Percentiles rank a stretch among this genome's conserved stretches.
phyloP scores from a whole-genome alignment of 2,113 vertebrate species.

The Climacteris rufus region DNA sequence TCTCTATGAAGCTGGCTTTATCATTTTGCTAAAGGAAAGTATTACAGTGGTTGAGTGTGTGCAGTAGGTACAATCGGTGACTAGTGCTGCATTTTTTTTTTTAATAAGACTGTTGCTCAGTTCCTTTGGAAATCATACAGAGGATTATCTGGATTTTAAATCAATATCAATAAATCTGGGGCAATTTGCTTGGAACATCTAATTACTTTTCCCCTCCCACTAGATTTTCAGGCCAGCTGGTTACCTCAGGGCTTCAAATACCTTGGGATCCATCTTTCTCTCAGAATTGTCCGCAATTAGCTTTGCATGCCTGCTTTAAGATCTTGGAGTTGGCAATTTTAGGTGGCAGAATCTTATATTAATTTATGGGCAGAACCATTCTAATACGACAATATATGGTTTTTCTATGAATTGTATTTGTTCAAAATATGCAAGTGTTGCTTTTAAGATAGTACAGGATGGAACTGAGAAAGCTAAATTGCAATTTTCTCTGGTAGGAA shows the following conservation, averaged over 20 bases:
- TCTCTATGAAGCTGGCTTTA: not conserved
- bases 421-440: not conserved
- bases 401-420: not conserved
- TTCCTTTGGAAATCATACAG: conserved; percentile 31
- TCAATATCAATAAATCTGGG: conserved; percentile 53
- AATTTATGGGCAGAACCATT: not conserved
- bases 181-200: conserved; percentile 53
- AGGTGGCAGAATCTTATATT: not conserved
- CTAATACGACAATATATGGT: not conserved
- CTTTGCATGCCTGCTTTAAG: not conserved
- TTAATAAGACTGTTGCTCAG: not conserved
- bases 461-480: not conserved
- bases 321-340: not conserved
- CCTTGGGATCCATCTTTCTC: conserved; percentile 49
- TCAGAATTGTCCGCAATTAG: conserved; percentile 50
- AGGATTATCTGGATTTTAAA: conserved; percentile 51
- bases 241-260: conserved; percentile 60
- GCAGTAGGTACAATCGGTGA: not conserved
- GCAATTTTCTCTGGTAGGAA: not conserved
- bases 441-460: not conserved
- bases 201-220: conserved; percentile 54
- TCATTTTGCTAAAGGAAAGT: not conserved
- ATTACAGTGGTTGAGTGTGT: not conserved
- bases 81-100: not conserved
- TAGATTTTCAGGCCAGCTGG: conserved; percentile 52